Conservation (phyloP, 2,888 invertebrate genomes). For the Sinohyriopsis cumingii region DNA sequence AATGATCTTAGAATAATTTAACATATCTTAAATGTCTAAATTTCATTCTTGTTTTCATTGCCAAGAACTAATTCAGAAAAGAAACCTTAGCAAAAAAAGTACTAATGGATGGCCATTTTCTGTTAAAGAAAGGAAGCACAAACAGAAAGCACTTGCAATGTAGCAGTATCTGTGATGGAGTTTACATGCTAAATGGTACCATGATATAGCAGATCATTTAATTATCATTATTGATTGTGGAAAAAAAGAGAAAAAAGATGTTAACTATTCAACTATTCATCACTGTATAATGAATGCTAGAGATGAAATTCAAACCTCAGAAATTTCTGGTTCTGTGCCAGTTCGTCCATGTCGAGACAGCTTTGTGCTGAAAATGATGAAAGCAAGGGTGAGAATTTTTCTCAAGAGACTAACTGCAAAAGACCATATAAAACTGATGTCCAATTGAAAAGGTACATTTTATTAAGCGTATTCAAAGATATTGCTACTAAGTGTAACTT, state of each 20-base stretch:
- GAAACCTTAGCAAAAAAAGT: neutral
- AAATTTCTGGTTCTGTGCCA: constrained; percentile 65
- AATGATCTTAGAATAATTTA: too few relatives aligned
- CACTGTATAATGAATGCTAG: neutral
- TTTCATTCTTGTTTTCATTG: too few relatives aligned
- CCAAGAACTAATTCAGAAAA: too few relatives aligned
- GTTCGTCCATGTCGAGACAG: constrained; percentile 61
- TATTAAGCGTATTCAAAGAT: too few relatives aligned
- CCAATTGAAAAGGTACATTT: too few relatives aligned
- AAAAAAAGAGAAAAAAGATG: neutral
- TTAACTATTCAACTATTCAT: neutral
- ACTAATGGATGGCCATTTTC: too few relatives aligned
- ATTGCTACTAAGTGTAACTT: too few relatives aligned
- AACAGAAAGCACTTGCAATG: neutral
- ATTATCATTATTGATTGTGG: too few relatives aligned
- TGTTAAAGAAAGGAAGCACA: too few relatives aligned
- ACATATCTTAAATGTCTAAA: too few relatives aligned
- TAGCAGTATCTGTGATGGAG: neutral
- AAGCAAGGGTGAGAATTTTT: constrained; percentile 4
- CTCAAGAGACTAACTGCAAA: neutral
- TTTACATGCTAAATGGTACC: neutral
- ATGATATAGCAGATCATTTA: too few relatives aligned
- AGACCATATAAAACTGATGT: neutral
- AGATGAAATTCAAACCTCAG: constrained; percentile 50
- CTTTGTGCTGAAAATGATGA: constrained; percentile 46